Evolutionary conservation across 2,113 vertebrate species (phyloP).

Genomic region (Collichthys lucidus): DNA sequence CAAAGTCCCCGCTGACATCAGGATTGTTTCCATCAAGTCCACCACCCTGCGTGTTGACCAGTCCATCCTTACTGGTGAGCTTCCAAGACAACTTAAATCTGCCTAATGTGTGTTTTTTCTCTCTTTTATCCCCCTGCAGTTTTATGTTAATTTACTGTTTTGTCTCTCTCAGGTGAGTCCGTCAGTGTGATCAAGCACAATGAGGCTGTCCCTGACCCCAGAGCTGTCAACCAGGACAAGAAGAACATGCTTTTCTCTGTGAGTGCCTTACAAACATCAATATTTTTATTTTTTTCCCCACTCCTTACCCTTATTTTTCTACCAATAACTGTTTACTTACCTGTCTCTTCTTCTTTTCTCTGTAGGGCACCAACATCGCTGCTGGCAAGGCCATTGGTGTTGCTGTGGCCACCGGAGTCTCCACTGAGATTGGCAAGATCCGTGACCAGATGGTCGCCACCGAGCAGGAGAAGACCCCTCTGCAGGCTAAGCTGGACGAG

Average conservation of each 20-base stretch:
- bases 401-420: slow-evolving; percentile 88
- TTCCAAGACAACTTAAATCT: background rate
- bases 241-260: slow-evolving; percentile 99
- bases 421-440: slow-evolving; percentile 96
- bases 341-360: background rate
- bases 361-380: slow-evolving; percentile 93
- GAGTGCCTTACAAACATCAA: slow-evolving; percentile 68
- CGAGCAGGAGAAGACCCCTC: slow-evolving; percentile 93
- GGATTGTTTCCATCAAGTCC: slow-evolving; percentile 89
- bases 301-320: background rate
- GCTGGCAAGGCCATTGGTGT: slow-evolving; percentile 92
- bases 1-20: slow-evolving; percentile 94
- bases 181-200: slow-evolving; percentile 97
- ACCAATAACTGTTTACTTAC: background rate
- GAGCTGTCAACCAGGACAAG: slow-evolving; percentile 99
- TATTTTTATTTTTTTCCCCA: background rate
- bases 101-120: background rate
- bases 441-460: slow-evolving; percentile 96
- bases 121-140: background rate
- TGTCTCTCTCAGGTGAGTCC: slow-evolving; percentile 89
- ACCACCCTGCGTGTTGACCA: slow-evolving; percentile 94
- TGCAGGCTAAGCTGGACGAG: slow-evolving; percentile 94
- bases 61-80: slow-evolving; percentile 89
- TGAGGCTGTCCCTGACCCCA: slow-evolving; percentile 89
- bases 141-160: slow-evolving; percentile 16